Evolutionary conservation across 2,888 invertebrate species (phyloP).

Genomic region (Stomorhina lunata): DNA sequence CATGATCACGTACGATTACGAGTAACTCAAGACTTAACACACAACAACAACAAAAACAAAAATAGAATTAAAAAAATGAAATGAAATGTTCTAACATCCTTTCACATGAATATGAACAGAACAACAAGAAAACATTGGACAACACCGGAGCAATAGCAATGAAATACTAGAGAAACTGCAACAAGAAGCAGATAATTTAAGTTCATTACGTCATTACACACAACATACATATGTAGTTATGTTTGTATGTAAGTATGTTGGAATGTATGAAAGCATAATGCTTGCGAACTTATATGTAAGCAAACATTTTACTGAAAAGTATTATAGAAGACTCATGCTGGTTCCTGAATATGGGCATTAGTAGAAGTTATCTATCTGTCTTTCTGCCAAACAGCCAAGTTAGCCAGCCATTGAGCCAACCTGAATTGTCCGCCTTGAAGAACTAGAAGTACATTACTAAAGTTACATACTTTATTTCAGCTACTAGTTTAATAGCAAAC

Average conservation of each 20-base stretch:
- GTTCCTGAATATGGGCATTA: too few relatives aligned
- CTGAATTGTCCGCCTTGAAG: constrained; percentile 47
- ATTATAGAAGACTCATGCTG: constrained; percentile 45
- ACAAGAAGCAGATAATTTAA: constrained; percentile 54
- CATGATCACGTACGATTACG: constrained; percentile 48
- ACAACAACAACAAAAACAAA: neutral
- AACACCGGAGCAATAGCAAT: neutral
- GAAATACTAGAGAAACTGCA: constrained; percentile 26
- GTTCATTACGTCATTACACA: constrained; percentile 57
- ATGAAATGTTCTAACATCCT: constrained; percentile 50
- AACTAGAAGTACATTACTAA: constrained; percentile 36
- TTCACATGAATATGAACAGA: constrained; percentile 43
- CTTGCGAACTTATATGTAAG: neutral
- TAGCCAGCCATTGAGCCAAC: constrained; percentile 36
- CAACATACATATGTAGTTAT: neutral
- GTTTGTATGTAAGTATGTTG: neutral
- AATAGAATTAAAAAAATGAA: constrained; percentile 2
- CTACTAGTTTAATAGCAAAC: constrained; percentile 62
- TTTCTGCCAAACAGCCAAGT: constrained; percentile 3
- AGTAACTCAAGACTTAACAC: constrained; percentile 14
- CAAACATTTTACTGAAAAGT: neutral
- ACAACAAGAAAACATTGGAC: too few relatives aligned
- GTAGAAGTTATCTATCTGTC: neutral
- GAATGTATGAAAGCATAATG: neutral
- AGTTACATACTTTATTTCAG: constrained; percentile 57